Conservation (phyloP, 2,113 vertebrate genomes). For the Eidolon helvum region DNA sequence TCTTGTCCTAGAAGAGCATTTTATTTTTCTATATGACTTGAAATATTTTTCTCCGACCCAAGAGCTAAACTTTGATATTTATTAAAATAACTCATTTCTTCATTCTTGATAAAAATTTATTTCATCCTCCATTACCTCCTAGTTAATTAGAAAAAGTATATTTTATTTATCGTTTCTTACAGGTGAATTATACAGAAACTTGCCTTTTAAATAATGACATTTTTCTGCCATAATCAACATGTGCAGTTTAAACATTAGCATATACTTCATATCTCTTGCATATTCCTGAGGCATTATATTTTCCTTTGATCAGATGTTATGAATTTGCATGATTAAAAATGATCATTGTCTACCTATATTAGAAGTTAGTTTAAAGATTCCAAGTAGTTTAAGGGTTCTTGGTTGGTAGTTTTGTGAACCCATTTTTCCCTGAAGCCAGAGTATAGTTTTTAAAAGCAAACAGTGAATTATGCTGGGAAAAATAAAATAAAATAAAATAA, state of each 20-base stretch:
- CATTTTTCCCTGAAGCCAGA: neutral
- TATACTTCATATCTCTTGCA: neutral
- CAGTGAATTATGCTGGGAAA: neutral
- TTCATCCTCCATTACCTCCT: neutral
- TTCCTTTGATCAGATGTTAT: conserved; percentile 30
- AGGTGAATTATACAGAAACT: neutral
- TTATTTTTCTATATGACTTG: conserved; percentile 36
- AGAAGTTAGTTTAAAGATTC: conserved; percentile 23
- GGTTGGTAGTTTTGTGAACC: neutral
- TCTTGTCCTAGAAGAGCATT: conserved; percentile 25
- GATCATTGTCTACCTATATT: neutral
- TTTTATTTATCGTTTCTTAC: neutral
- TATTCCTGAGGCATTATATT: neutral
- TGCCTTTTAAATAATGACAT: neutral
- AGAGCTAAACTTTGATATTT: conserved; percentile 28
- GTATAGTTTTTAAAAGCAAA: neutral
- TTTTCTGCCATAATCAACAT: neutral
- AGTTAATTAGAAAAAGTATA: neutral
- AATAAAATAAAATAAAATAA: neutral
- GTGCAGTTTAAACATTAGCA: neutral
- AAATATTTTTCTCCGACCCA: conserved; percentile 7
- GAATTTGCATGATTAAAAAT: conserved; percentile 55
- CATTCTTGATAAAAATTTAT: conserved; percentile 43
- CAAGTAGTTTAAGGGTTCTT: neutral
- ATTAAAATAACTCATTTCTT: conserved; percentile 34